Conservation (phyloP, 2,888 invertebrate species). For the Liopterus haemorrhoidalis region DNA sequence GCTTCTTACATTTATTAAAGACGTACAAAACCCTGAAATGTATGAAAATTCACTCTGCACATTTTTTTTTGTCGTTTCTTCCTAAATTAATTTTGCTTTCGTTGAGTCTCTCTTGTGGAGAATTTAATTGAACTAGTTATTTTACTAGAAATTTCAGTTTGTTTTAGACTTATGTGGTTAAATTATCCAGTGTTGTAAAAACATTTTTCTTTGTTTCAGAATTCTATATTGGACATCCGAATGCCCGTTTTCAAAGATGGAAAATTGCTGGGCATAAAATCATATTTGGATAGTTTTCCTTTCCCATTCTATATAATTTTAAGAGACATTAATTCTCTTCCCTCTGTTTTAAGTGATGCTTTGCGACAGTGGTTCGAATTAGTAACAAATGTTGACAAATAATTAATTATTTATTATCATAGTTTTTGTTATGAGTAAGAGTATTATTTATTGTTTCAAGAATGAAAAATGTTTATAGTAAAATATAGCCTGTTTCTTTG, state of each 20-base stretch:
- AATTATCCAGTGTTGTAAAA: neutral
- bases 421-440: too few relatives aligned
- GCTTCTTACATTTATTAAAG: too few relatives aligned
- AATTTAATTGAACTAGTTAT: too few relatives aligned
- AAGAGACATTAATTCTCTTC: conserved; percentile 79
- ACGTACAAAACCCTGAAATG: too few relatives aligned
- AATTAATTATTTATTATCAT: conserved; percentile 12
- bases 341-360: conserved; percentile 89
- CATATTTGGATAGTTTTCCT: conserved; percentile 93
- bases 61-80: too few relatives aligned
- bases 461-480: too few relatives aligned
- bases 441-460: too few relatives aligned
- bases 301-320: conserved; percentile 97
- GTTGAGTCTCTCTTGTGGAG: too few relatives aligned
- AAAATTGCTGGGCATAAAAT: conserved; percentile 58
- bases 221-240: conserved; percentile 85
- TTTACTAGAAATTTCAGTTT: too few relatives aligned
- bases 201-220: conserved; percentile 50
- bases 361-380: conserved; percentile 98
- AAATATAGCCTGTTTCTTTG: too few relatives aligned
- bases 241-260: conserved; percentile 65
- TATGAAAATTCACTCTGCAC: too few relatives aligned
- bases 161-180: conserved; percentile 11
- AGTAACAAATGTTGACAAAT: conserved; percentile 56
- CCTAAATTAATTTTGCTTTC: too few relatives aligned